phyloP scores from a whole-genome alignment of 2,888 invertebrate species.

The Myathropa florea region DNA sequence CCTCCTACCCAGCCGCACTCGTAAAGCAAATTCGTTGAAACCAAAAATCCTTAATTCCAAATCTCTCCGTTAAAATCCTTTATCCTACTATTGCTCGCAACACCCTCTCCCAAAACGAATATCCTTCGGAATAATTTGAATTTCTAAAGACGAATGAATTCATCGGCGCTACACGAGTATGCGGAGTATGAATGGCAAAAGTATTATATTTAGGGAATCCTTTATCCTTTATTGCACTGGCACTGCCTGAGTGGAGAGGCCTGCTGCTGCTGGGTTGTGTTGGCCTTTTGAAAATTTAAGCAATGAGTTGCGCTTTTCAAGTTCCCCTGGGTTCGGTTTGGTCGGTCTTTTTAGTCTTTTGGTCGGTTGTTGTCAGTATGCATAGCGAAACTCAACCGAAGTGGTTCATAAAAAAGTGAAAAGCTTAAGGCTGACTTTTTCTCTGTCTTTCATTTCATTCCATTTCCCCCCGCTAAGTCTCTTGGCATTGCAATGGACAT shows the following conservation, averaged over 20 bases:
- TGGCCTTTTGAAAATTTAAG: not conserved
- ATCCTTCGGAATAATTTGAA: constrained; percentile 37
- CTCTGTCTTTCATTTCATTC: not conserved
- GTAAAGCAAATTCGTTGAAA: constrained; percentile 38
- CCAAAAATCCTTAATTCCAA: constrained; percentile 37
- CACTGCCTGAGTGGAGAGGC: not conserved
- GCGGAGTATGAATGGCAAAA: constrained; percentile 15
- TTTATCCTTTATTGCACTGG: constrained; percentile 1
- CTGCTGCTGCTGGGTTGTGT: not conserved
- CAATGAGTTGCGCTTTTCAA: constrained; percentile 17
- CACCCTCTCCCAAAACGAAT: not conserved
- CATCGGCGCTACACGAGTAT: constrained; percentile 1
- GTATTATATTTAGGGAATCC: not conserved
- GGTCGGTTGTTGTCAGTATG: not conserved
- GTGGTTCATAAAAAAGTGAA: not conserved
- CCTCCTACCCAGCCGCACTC: not conserved
- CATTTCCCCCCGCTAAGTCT: not conserved
- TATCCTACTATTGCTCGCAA: not conserved
- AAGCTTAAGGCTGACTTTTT: not conserved
- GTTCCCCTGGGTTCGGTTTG: not conserved
- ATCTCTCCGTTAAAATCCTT: constrained; percentile 37
- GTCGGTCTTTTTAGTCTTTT: too few relatives aligned
- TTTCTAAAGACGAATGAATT: constrained; percentile 40
- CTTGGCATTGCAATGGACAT: not conserved
- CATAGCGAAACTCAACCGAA: not conserved